A percentile compares a stretch with the other conserved stretches of the same genome.
Evolutionary conservation across 2,797 vertebrate genomes (phyloP).

Genomic region (Lutjanus argentimaculatus): DNA sequence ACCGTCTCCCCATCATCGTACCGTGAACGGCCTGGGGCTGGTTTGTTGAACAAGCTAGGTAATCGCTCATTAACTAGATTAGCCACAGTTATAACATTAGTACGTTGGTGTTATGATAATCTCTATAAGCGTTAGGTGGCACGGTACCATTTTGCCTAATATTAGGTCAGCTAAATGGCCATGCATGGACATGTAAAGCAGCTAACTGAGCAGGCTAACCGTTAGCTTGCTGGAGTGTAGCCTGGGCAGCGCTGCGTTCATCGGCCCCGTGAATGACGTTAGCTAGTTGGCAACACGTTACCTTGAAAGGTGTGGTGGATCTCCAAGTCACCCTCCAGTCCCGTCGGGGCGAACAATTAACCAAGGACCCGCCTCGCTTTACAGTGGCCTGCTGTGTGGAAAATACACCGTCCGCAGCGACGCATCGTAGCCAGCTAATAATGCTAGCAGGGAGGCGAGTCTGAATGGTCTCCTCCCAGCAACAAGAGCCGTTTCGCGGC

Average conservation of each 20-base stretch:
- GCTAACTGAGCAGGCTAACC: constrained; percentile 52
- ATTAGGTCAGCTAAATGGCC: constrained; percentile 23
- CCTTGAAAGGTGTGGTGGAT: constrained; percentile 76
- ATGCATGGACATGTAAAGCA: constrained; percentile 41
- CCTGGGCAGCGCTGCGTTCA: constrained; percentile 34
- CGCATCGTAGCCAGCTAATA: constrained; percentile 80
- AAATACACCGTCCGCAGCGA: constrained; percentile 64
- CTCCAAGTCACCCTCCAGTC: constrained; percentile 59
- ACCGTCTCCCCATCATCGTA: not conserved
- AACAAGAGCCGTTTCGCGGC: constrained; percentile 77
- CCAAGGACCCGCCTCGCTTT: constrained; percentile 58
- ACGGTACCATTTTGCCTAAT: constrained; percentile 1
- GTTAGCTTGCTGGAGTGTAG: constrained; percentile 61
- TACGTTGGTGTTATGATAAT: not conserved
- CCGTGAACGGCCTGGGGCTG: constrained; percentile 35
- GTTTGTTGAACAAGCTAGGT: not conserved
- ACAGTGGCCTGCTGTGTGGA: constrained; percentile 57
- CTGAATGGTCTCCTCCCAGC: constrained; percentile 82
- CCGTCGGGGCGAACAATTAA: constrained; percentile 52
- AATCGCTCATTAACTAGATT: not conserved
- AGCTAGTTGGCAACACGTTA: constrained; percentile 69
- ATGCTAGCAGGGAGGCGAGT: constrained; percentile 70
- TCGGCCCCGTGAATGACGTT: constrained; percentile 68
- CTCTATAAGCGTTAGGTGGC: not conserved
- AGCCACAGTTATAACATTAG: not conserved